Evolutionary conservation across 64 coral and sea anemone genomes (phyloP), one percentile per base, ranked within the genome.

Genomic region (Pachyseris speciosa): DNA sequence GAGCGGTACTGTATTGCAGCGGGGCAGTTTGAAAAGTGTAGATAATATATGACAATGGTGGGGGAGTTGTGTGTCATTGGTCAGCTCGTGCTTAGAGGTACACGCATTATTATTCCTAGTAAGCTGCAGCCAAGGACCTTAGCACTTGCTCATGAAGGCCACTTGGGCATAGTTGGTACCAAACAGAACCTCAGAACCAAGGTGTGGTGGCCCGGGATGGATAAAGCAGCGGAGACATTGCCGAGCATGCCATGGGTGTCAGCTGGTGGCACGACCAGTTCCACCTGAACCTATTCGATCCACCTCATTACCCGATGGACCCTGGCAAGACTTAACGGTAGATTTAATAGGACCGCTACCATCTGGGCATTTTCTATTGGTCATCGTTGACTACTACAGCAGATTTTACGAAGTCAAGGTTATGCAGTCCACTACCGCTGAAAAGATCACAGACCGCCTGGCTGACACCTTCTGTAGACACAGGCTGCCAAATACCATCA

Each of bases 131-230:
- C 43, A 3, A 44, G 53, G 30, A 48, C 65, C 1, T 25, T 88
- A 37, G 74, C 74, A 27, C 74, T 77, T 77, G 84, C 85, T 32
- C 30, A 88, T 37, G 68, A 73, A 36, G 69, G 31, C n/a, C 66
- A 88, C 48, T 67, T 60, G 51, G 70, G 70, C 31, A 70, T 87
- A 6, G 85, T 74, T 12, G 65, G 84, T 28, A 87, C 65, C 37
- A 87, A 88, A 88, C 85, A 88, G 57, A 88, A 88, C 47, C 36
- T 88, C 41, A 67, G 69, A 88, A 88, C 40, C 67, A 88, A 88
- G 72, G 85, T 71, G 34, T 88, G 65, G 63, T 88, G 85, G 85
- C 85, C 85, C 40, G 47, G 85, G 15, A 74, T 88, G 45, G 85
- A 74, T 34, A 88, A 74, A 42, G 87, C 87, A 57, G 87, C 70